Base-by-base conservation (phyloP, 35 echinoderm and acorn worm genomes). In the Patiria miniata region DNA sequence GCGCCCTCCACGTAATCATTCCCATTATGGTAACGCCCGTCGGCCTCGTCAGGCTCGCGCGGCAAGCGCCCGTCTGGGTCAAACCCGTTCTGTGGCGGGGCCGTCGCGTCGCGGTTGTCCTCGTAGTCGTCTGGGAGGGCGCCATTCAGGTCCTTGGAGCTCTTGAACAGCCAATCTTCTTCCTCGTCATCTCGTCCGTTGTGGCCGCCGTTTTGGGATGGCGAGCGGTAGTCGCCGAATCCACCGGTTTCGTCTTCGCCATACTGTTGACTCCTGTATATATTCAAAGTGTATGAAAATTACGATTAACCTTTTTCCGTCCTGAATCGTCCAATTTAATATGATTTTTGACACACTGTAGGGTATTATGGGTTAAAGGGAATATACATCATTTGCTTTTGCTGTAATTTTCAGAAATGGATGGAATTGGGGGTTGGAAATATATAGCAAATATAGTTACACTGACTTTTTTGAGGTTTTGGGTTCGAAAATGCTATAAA, bases 211-310 rank as follows among this genome's bases (percentile, higher is more conserved):
- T 73, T 30, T 26, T 14, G 65, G 23, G 80, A 57, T 54, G 23
- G 80, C 7, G 80, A 52, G 42, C 16, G 28, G 23, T 82, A 53
- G 9, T 53, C 80, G 7, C 47, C 33, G 51, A 82, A 82, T 47
- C 42, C 4, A 10, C 79, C 79, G 23, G 80, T 44, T 52, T 82
- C 80, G 29, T 82, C 80, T 7, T 82, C 80, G 22, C 52, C 80
- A 36, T 73, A 73, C 26, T 36, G 65, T 32, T 26, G 65, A 12
- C 65, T 22, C 26, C 34, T 34, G 42, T 47, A 6, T 47, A 12
- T 4, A 47, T n/a, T n/a, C 42, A 47, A 28, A 26, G 36, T 61
- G n/a, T 16, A 80, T 14, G 1, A 9, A 8, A 79, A 34, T 42
- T 76, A 8, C 21, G 23, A 8, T 8, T 8, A 42, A 79, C 8